Evolutionary conservation across 1,140 invertebrate genomes (phyloP), one percentile per base, ranked within the genome.

Genomic region (Mesaphorura yosii): DNA sequence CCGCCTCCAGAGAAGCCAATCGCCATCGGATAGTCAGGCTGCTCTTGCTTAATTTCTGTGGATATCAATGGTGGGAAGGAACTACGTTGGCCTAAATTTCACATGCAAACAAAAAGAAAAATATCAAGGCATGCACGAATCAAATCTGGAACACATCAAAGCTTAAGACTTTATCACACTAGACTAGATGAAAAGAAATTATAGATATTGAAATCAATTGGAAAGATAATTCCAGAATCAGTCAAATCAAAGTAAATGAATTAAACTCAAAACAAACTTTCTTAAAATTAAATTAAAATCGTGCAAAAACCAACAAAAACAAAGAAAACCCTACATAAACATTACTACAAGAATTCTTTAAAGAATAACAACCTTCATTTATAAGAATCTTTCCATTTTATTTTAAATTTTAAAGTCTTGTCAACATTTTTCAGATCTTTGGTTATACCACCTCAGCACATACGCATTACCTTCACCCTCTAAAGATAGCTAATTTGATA

Each of bases 11-110:
- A 28, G 23, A 27, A 19, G 14, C 39, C 51, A 40, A 48, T 53
- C 31, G 57, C 57, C 12, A 10, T 48, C 7, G 40, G 40, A 31
- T 12, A 26, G 10, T 34, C 22, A 4, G 5, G 26, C n/a, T 34
- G 62, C 25, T 64, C 59, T 41, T 58, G 54, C 29, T 64, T 62
- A 40, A 62, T 26, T 54, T 22, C 19, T 34, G 38, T 10, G 45
- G 44, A 27, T 38, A 34, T 38, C 1, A 19, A 49, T 49, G 5
- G 62, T 27, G 17, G 7, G 26, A 42, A 23, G 31, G 5, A 31
- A 26, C 31, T 17, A 34, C 26, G 7, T 22, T 26, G 27, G 14
- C 27, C 5, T 20, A 17, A 12, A 27, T 38, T 7, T 20, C 19
- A 15, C 12, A 12, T 14, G 10, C 10, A 26, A 14, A 14, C 19